A percentile compares a stretch with the other conserved stretches of the same genome.
Evolutionary conservation across 2,888 invertebrate genomes (phyloP).

Genomic region (Anarsia innoxiella): DNA sequence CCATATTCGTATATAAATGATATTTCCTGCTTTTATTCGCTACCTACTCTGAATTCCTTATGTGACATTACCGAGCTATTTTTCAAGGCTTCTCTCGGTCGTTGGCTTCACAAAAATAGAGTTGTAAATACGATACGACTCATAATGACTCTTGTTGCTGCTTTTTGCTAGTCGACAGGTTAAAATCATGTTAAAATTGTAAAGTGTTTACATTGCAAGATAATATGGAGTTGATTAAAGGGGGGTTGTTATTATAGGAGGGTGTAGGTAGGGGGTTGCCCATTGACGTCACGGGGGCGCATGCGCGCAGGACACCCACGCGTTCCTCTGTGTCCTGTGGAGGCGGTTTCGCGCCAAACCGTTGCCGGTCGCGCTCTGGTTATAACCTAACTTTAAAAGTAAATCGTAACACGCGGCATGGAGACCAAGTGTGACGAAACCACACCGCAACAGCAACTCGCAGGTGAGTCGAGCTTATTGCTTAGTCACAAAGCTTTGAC

Average conservation of each 20-base stretch:
- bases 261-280: conserved; percentile 38
- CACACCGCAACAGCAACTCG: conserved; percentile 30
- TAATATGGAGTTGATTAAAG: background rate
- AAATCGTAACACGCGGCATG: conserved; percentile 30
- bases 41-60: conserved; percentile 10
- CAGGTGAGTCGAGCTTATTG: conserved; percentile 42
- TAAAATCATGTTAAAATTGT: too few species aligned
- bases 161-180: too few species aligned
- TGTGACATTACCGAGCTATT: conserved; percentile 6
- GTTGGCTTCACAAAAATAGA: conserved; percentile 8
- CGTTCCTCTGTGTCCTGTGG: conserved; percentile 30
- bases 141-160: too few species aligned
- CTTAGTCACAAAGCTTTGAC: conserved; percentile 7
- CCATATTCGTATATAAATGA: conserved; percentile 7
- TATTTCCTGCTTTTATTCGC: conserved; percentile 13
- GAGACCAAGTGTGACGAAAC: conserved; percentile 36
- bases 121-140: too few species aligned
- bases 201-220: too few species aligned
- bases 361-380: conserved; percentile 47
- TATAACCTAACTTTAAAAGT: conserved; percentile 43
- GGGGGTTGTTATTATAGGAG: conserved; percentile 14
- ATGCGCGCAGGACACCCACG: conserved; percentile 54
- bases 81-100: conserved; percentile 9
- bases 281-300: conserved; percentile 58
- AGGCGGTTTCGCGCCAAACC: conserved; percentile 66